Evolutionary conservation across 2,888 invertebrate species (phyloP), one percentile per base, ranked within the genome.

Genomic region (Trichopria drosophilae): DNA sequence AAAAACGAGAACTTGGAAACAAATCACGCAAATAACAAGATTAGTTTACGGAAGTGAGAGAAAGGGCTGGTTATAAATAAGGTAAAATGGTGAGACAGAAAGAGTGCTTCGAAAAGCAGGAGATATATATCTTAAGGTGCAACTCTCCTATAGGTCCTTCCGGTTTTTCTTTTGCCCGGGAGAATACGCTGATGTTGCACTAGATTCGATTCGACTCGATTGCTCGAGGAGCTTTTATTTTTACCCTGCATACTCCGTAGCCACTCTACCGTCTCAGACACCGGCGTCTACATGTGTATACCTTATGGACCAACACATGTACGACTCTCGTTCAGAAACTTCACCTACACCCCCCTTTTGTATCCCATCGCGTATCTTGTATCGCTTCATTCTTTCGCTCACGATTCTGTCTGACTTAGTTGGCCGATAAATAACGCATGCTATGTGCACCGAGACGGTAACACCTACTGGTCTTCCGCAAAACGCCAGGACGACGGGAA

Each of bases 121-220:
- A 63, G 51, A 64, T 66, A 63, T 63, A 65, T 66, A 57, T 61
- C 48, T 4, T n/a, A 57, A 59, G 54, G 51, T 55, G 51, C 51
- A 49, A 43, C 56, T 61, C 56, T 57, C 37, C 54, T 40, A n/a
- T n/a, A 32, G 51, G 51, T 55, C 50, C 41, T 41, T 51, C 46
- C 56, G 45, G 36, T 43, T 44, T 23, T 29, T 41, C 42, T 29
- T 31, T 36, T 37, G 39, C 5, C 10, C 20, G 43, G 49, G 40
- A 52, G 64, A 65, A 65, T 63, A 65, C 63, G 67, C 65, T 65
- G 67, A 67, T 65, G 58, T 62, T 57, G 63, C 65, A 59, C 62
- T 58, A 44, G 52, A 59, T 60, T 61, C 62, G 62, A 63, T 62
- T 59, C 53, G 26, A 41, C 52, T 54, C 65, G 59, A 64, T 64